A percentile compares a stretch with the other conserved stretches of the same genome.
phyloP scores from a whole-genome alignment of 2,113 vertebrate genomes.

The Odocoileus virginianus region DNA sequence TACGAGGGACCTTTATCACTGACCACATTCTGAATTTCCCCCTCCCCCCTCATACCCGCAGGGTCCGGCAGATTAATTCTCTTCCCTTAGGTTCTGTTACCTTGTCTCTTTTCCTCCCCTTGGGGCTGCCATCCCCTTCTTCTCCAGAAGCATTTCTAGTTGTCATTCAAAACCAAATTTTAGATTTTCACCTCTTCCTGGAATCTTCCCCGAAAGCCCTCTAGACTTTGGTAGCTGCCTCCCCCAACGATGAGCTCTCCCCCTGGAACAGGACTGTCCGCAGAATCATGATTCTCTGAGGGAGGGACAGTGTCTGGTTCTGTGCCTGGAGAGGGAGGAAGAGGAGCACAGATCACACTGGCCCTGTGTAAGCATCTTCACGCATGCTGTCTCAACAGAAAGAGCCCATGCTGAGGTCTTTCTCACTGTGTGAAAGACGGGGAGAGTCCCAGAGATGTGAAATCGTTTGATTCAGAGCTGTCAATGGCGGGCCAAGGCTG shows the following conservation, averaged over 20 bases:
- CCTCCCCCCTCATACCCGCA: accelerated
- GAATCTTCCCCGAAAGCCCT: background rate
- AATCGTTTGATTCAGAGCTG: accelerated
- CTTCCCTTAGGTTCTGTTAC: background rate
- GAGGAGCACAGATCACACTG: accelerated
- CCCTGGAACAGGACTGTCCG: no score
- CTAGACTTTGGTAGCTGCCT: no score
- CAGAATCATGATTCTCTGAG: background rate
- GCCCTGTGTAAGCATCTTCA: background rate
- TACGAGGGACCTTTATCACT: background rate
- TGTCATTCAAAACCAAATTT: background rate
- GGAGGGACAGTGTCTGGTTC: background rate
- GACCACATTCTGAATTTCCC: accelerated
- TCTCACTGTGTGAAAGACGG: accelerated
- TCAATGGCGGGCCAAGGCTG: background rate
- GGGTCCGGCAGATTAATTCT: background rate
- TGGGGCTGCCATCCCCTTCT: background rate
- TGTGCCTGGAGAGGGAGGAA: background rate
- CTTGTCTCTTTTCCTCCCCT: background rate
- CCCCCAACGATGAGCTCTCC: accelerated
- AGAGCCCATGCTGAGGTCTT: background rate
- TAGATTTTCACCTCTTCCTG: background rate
- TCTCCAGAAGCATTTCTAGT: background rate
- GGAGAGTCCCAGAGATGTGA: background rate
- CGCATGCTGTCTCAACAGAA: accelerated